Evolutionary conservation across 2,113 vertebrate species (phyloP).

Genomic region (Cochlearius cochlearius): DNA sequence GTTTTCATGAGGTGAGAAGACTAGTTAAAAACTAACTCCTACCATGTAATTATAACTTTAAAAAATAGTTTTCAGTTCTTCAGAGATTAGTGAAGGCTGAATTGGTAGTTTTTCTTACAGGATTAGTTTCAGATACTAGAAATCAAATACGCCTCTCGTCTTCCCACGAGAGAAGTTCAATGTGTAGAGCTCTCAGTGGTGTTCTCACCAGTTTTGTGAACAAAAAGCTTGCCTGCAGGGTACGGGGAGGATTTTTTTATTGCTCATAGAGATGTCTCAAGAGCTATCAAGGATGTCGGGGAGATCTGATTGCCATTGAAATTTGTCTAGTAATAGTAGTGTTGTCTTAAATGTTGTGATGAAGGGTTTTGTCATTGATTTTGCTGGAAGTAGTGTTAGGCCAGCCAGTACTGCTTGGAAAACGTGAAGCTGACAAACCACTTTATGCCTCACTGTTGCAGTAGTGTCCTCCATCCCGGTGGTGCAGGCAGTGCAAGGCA

Average conservation of each 20-base stretch:
- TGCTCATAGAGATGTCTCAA: neutral
- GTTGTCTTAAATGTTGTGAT: neutral
- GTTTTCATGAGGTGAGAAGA: neutral
- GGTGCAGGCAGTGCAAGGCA: neutral
- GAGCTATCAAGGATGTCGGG: neutral
- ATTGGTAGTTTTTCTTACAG: neutral
- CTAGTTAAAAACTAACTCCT: neutral
- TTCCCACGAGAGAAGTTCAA: neutral
- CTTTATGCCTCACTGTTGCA: neutral
- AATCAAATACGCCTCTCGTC: fast-evolving
- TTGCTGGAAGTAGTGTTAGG: neutral
- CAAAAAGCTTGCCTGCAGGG: neutral
- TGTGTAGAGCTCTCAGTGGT: neutral
- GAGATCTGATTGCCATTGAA: neutral
- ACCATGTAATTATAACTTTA: neutral
- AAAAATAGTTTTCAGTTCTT: neutral
- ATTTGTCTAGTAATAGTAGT: neutral
- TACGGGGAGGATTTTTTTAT: neutral
- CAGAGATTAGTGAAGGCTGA: neutral
- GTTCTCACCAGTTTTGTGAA: neutral
- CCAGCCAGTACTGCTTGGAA: neutral
- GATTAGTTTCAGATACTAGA: neutral
- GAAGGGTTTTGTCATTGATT: neutral
- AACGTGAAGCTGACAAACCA: neutral
- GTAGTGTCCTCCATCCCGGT: fast-evolving